Evolutionary conservation across 2,888 invertebrate genomes (phyloP).

Genomic region (Stenodera caucasica): DNA sequence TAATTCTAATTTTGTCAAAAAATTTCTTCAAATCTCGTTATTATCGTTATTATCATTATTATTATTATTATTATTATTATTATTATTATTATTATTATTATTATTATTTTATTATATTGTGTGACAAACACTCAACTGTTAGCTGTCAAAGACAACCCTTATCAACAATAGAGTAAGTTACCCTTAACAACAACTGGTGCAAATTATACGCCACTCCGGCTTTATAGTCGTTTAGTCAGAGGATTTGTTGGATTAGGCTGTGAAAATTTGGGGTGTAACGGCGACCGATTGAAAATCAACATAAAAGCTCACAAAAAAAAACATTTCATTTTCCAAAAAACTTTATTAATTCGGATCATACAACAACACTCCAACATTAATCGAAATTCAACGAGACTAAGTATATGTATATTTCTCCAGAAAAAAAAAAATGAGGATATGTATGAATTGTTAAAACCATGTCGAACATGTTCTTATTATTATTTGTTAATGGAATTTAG

Average conservation of each 20-base stretch:
- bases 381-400: background rate
- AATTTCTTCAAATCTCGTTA: slow-evolving; percentile 10
- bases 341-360: background rate
- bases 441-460: background rate
- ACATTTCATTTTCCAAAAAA: no score
- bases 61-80: slow-evolving; percentile 7
- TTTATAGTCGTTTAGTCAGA: slow-evolving; percentile 41
- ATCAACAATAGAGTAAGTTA: slow-evolving; percentile 49
- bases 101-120: slow-evolving; percentile 18
- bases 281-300: slow-evolving; percentile 5
- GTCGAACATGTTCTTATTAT: background rate
- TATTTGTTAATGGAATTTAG: background rate
- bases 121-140: slow-evolving; percentile 51
- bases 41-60: slow-evolving; percentile 1
- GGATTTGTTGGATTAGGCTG: slow-evolving; percentile 31
- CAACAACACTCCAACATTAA: background rate
- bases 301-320: background rate
- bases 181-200: slow-evolving; percentile 58
- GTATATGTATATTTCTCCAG: no score
- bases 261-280: slow-evolving; percentile 20
- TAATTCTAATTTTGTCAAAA: slow-evolving; percentile 1
- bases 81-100: slow-evolving; percentile 4
- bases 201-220: slow-evolving; percentile 51
- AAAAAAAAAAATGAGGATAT: background rate
- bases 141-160: slow-evolving; percentile 54